These are phyloP conservation scores for Neomonachus schauinslandi DNA, from an alignment of 2,113 vertebrate genomes.

Conservation along the genomic window DNA sequence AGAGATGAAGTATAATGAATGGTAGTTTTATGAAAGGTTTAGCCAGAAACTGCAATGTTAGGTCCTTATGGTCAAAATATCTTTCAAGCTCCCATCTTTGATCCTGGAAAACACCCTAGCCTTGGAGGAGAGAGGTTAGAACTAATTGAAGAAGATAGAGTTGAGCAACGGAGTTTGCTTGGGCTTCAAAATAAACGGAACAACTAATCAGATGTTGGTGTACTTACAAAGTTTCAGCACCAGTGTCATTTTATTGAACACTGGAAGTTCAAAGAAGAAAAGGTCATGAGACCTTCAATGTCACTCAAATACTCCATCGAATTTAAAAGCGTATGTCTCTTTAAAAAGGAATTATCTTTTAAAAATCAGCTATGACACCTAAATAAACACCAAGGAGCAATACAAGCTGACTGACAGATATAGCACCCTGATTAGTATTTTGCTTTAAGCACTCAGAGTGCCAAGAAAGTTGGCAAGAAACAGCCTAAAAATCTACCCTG, in stretches of 20 bases:
- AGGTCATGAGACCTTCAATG: neutral
- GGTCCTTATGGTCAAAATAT: neutral
- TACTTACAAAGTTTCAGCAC: neutral
- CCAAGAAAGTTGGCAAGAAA: neutral
- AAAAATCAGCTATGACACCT: neutral
- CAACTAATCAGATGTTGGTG: neutral
- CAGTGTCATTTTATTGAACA: neutral
- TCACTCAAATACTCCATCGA: neutral
- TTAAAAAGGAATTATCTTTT: neutral
- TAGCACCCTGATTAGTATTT: neutral
- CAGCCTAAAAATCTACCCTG: neutral
- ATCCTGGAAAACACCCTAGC: rapidly evolving
- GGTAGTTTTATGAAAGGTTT: neutral
- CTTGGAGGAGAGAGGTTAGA: neutral
- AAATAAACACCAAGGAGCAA: neutral
- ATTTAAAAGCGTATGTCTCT: neutral
- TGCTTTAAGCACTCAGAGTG: neutral
- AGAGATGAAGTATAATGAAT: conserved; percentile 12
- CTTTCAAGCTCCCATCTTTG: neutral
- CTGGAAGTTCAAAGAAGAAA: neutral
- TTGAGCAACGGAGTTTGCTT: neutral
- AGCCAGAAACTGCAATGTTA: neutral
- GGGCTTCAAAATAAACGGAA: neutral
- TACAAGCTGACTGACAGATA: neutral
- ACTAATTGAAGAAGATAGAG: neutral